phyloP scores from a whole-genome alignment of 1,140 invertebrate genomes.

The Diachasmimorpha longicaudata region DNA sequence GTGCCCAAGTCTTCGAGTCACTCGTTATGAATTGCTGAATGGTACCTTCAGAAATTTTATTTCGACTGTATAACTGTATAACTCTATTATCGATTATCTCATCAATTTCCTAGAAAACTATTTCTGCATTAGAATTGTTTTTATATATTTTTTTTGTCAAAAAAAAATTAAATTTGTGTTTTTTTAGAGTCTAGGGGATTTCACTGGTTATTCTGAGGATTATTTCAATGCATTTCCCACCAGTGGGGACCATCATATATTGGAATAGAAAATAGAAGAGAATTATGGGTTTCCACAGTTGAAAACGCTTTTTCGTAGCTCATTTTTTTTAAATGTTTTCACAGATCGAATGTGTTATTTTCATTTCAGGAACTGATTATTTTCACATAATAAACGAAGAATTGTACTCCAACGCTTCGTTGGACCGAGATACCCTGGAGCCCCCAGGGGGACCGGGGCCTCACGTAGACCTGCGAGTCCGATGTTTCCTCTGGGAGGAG shows the following conservation, averaged over 20 bases:
- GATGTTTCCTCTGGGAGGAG: constrained; percentile 49
- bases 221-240: no score
- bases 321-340: no score
- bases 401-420: constrained; percentile 43
- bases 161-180: no score
- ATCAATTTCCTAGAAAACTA: background rate
- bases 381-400: constrained; percentile 40
- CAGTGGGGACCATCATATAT: no score
- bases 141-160: no score
- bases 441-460: constrained; percentile 49
- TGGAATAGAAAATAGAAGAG: no score
- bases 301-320: no score
- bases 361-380: constrained; percentile 49
- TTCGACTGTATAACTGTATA: no score
- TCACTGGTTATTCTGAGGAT: no score
- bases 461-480: constrained; percentile 38
- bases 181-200: background rate
- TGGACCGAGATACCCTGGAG: constrained; percentile 47
- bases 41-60: constrained; percentile 39
- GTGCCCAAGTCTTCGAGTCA: constrained; percentile 47
- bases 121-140: no score
- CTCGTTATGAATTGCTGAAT: constrained; percentile 51
- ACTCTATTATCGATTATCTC: no score
- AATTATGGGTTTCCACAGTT: no score
- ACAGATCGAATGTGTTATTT: background rate